Evolutionary conservation across 2,797 vertebrate species (phyloP).

Genomic region (Prunella strophiata): DNA sequence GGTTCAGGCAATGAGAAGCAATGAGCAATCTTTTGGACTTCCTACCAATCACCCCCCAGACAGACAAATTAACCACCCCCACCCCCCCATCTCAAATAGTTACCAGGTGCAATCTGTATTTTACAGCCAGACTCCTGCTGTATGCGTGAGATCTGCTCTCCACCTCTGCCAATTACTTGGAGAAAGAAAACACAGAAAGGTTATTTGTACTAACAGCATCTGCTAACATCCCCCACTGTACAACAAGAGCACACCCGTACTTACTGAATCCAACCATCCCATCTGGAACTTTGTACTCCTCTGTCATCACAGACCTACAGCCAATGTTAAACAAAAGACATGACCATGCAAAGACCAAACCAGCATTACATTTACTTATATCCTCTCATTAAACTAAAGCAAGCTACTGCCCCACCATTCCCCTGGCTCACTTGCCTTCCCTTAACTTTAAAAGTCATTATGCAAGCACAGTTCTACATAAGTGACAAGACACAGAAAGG

Average conservation of each 20-base stretch:
- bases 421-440: neutral
- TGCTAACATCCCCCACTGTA: neutral
- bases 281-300: slow-evolving; percentile 98
- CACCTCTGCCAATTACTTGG: slow-evolving; percentile 96
- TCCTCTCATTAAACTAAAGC: neutral
- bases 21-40: neutral
- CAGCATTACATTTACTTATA: neutral
- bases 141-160: slow-evolving; percentile 98
- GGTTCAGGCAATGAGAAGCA: neutral
- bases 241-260: slow-evolving; percentile 21
- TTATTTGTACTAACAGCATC: neutral
- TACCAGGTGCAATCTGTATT: slow-evolving; percentile 99
- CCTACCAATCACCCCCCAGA: accelerated
- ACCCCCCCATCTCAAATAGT: neutral
- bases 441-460: neutral
- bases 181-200: neutral
- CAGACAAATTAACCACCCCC: neutral
- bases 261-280: slow-evolving; percentile 99
- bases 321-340: slow-evolving; percentile 5
- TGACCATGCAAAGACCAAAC: neutral
- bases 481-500: neutral
- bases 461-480: neutral
- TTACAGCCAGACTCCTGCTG: slow-evolving; percentile 98
- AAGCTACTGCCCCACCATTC: neutral
- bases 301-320: slow-evolving; percentile 88